These are phyloP conservation scores for Strix aluco DNA, from an alignment of 2,113 vertebrate genomes.

Conservation along the genomic window DNA sequence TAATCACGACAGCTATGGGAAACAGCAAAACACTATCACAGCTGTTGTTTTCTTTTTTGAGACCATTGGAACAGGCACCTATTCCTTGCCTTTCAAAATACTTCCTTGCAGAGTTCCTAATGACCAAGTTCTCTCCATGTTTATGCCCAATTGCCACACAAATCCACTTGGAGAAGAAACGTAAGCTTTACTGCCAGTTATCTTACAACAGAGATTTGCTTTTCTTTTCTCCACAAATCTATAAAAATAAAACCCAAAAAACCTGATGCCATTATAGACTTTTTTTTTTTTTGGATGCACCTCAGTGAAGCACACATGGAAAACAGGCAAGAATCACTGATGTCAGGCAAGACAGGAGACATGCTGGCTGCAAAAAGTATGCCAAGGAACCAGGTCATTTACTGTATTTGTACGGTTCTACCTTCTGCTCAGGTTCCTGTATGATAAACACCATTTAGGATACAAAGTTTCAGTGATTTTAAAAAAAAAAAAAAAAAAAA, in stretches of 20 bases:
- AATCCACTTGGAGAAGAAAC: neutral
- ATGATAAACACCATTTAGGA: neutral
- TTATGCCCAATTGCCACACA: neutral
- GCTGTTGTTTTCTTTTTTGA: conserved; percentile 39
- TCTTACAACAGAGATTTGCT: neutral
- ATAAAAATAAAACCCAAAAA: neutral
- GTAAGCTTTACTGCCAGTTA: neutral
- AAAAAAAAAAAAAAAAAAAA: neutral
- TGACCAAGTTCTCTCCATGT: conserved; percentile 8
- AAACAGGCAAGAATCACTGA: neutral
- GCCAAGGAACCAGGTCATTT: neutral
- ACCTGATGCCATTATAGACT: neutral
- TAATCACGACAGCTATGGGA: conserved; percentile 48
- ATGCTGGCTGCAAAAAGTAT: neutral
- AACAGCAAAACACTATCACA: conserved; percentile 32
- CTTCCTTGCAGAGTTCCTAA: conserved; percentile 26
- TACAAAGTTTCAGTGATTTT: neutral
- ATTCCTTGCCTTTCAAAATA: conserved; percentile 42
- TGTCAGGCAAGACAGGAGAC: neutral
- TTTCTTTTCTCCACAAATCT: neutral
- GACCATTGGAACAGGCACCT: conserved; percentile 42
- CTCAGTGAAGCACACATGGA: neutral
- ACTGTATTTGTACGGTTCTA: neutral
- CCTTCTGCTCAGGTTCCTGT: neutral
- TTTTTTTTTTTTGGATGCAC: neutral